Percentiles rank a stretch among this genome's conserved stretches.
phyloP scores from a whole-genome alignment of 2,113 vertebrate species.

The Calypte anna region DNA sequence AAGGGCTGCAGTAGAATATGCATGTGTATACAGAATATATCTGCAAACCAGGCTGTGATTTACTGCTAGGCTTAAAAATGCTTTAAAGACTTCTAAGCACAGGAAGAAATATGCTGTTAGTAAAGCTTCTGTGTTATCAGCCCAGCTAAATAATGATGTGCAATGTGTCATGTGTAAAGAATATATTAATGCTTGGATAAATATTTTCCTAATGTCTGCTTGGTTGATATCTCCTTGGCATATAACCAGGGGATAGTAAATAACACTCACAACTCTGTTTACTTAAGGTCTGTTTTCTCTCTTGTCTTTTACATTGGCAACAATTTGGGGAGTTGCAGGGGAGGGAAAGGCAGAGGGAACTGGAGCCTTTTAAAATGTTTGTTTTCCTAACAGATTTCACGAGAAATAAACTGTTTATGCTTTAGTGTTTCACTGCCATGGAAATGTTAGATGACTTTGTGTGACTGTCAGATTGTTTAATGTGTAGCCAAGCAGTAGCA shows the following conservation, averaged over 20 bases:
- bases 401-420: constrained; percentile 68
- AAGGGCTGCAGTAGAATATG: constrained; percentile 38
- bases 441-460: constrained; percentile 65
- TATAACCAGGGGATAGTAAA: constrained; percentile 77
- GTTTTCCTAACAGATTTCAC: constrained; percentile 60
- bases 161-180: constrained; percentile 75
- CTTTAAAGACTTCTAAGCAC: constrained; percentile 69
- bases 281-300: constrained; percentile 75
- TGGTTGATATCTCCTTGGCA: constrained; percentile 75
- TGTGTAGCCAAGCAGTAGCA: constrained; percentile 69
- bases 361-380: constrained; percentile 58
- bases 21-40: constrained; percentile 47
- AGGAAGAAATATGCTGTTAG: constrained; percentile 72
- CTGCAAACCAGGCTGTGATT: constrained; percentile 66
- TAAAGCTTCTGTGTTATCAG: constrained; percentile 79
- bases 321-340: constrained; percentile 37
- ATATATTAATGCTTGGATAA: constrained; percentile 79
- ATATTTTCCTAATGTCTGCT: constrained; percentile 82
- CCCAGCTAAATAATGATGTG: constrained; percentile 78
- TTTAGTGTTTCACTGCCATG: constrained; percentile 41
- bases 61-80: constrained; percentile 45
- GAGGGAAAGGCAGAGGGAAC: constrained; percentile 23
- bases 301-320: constrained; percentile 57
- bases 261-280: constrained; percentile 74
- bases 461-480: constrained; percentile 49